Conservation (phyloP, 2,888 invertebrate genomes). For the Apamea crenata region DNA sequence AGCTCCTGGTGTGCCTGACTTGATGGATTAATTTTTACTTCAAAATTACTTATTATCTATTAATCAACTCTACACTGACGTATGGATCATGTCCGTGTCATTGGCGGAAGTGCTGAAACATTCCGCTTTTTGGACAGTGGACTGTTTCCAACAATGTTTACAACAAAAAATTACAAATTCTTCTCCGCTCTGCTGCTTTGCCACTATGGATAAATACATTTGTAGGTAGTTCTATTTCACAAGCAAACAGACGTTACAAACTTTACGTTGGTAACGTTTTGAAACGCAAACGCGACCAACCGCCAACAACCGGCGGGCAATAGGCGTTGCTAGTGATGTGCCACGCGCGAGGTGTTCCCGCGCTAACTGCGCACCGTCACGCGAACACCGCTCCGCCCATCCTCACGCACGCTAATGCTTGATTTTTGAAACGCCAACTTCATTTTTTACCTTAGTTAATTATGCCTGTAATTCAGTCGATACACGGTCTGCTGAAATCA, state of each 20-base stretch:
- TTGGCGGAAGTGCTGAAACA: background rate
- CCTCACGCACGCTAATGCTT: constrained; percentile 79
- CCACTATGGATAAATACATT: background rate
- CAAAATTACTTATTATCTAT: background rate
- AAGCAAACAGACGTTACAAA: constrained; percentile 59
- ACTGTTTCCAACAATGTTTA: background rate
- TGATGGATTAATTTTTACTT: background rate
- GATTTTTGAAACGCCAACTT: constrained; percentile 68
- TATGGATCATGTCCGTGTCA: background rate
- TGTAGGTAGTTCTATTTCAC: constrained; percentile 14
- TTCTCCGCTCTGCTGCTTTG: background rate
- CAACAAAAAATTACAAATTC: background rate
- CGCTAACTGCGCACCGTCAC: constrained; percentile 85
- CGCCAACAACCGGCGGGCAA: constrained; percentile 75
- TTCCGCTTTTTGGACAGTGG: background rate
- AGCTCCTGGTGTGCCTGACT: background rate
- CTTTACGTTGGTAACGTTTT: constrained; percentile 65
- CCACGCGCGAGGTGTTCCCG: constrained; percentile 86
- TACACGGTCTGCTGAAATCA: constrained; percentile 47
- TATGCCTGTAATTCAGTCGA: constrained; percentile 51
- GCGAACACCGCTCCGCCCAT: constrained; percentile 87
- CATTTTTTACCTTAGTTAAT: constrained; percentile 62
- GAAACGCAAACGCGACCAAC: constrained; percentile 72
- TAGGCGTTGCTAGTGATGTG: constrained; percentile 89
- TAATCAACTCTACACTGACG: background rate